A percentile compares a stretch with the other conserved stretches of the same genome.
phyloP scores from a whole-genome alignment of 37 sponge, comb jelly and placozoan genomes.

The Hormiphora californensis region DNA sequence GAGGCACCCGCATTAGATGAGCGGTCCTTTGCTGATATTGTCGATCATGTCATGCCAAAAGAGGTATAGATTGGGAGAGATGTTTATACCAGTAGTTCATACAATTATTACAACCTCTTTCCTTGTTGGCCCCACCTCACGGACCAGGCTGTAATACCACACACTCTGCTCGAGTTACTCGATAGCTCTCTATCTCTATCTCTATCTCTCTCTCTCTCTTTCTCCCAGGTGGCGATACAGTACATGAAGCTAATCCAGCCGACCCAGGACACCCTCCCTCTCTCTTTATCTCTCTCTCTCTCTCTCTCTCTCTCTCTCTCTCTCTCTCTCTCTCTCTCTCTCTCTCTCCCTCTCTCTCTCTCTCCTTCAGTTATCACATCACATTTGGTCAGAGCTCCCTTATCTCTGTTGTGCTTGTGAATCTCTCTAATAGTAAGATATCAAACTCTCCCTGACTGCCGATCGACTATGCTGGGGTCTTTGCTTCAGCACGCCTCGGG shows the following conservation, averaged over 20 bases:
- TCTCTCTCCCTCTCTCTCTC: neutral
- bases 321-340: neutral
- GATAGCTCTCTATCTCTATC: neutral
- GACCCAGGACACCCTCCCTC: conserved; percentile 31
- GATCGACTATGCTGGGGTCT: no score
- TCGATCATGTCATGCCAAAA: conserved; percentile 52
- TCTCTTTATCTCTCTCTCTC: no score
- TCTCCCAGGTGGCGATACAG: neutral
- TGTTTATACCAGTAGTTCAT: neutral
- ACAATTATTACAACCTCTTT: neutral
- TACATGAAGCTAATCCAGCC: conserved; percentile 53
- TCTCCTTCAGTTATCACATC: no score
- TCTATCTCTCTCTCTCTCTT: neutral
- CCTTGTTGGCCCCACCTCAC: no score
- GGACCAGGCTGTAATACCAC: no score
- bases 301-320: neutral
- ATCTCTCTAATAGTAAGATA: no score
- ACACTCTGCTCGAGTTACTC: no score
- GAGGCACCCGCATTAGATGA: neutral
- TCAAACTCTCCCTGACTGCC: no score
- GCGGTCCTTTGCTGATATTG: conserved; percentile 33
- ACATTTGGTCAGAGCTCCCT: no score
- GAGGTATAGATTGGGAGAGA: neutral
- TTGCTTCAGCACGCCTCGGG: no score
- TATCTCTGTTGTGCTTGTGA: no score